Evolutionary conservation across 2,888 invertebrate genomes (phyloP).

Genomic region (Anaspis maculata): DNA sequence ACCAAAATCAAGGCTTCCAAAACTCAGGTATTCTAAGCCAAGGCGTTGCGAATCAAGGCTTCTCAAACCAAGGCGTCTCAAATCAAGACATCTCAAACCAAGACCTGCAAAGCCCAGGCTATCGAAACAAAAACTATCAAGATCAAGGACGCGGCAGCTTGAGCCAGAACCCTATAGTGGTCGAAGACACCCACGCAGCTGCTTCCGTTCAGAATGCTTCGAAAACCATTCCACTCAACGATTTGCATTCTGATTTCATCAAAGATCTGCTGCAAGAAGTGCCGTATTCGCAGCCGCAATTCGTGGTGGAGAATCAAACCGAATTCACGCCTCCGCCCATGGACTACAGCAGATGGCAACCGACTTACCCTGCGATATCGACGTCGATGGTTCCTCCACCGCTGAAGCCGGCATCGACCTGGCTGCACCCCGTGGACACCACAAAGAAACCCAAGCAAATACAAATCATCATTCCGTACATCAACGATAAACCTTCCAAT

Average conservation of each 20-base stretch:
- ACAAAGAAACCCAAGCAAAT: conserved; percentile 54
- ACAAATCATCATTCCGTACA: conserved; percentile 77
- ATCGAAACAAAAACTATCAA: background rate
- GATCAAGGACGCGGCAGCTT: conserved; percentile 18
- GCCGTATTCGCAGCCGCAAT: background rate
- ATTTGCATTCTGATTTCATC: conserved; percentile 7
- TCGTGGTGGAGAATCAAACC: conserved; percentile 2
- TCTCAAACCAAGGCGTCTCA: background rate
- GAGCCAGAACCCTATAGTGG: conserved; percentile 39
- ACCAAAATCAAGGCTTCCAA: conserved; percentile 3
- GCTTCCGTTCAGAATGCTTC: conserved; percentile 34
- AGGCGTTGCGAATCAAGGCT: conserved; percentile 3
- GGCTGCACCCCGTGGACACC: conserved; percentile 22
- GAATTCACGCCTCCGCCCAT: conserved; percentile 26
- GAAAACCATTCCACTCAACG: conserved; percentile 8
- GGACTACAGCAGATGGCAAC: conserved; percentile 28
- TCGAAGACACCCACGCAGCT: conserved; percentile 48
- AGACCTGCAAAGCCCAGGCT: conserved; percentile 2
- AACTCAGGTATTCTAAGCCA: conserved; percentile 20
- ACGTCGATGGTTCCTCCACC: conserved; percentile 31
- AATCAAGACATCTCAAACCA: conserved; percentile 8
- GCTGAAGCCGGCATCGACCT: conserved; percentile 27
- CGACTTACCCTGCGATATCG: conserved; percentile 16
- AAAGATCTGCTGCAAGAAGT: conserved; percentile 2
- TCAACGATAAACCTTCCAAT: conserved; percentile 41